phyloP scores from a whole-genome alignment of 2,113 vertebrate species.

The Saguinus imperator region DNA sequence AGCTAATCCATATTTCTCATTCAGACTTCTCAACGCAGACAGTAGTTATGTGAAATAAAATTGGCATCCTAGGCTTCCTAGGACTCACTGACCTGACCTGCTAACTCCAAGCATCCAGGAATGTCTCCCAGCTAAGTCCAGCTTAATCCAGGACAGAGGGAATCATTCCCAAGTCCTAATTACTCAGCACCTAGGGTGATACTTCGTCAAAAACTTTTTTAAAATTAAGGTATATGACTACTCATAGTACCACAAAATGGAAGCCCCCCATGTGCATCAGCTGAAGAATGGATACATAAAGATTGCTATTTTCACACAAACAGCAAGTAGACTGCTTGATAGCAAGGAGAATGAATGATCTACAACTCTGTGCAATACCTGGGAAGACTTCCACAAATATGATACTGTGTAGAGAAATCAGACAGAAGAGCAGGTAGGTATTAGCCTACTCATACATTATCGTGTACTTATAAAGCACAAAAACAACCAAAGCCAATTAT shows the following conservation, averaged over 20 bases:
- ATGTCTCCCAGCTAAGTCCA: neutral
- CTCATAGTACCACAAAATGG: neutral
- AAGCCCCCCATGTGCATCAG: neutral
- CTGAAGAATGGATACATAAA: neutral
- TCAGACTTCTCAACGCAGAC: neutral
- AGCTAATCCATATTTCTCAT: neutral
- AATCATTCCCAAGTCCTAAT: neutral
- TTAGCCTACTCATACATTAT: neutral
- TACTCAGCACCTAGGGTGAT: neutral
- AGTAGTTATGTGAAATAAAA: neutral
- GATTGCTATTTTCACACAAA: neutral
- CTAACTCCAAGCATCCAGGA: neutral
- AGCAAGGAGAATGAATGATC: neutral
- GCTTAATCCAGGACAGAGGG: neutral
- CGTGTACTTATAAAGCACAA: neutral
- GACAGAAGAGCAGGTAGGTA: neutral
- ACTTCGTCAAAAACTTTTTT: neutral
- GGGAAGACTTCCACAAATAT: neutral
- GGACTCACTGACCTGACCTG: neutral
- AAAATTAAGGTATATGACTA: neutral
- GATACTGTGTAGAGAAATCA: neutral
- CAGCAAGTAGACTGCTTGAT: neutral
- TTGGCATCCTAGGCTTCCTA: neutral
- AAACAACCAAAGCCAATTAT: neutral
- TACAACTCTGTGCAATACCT: neutral